Base-by-base conservation (phyloP, 1,140 invertebrate genomes). In the Wasmannia auropunctata region DNA sequence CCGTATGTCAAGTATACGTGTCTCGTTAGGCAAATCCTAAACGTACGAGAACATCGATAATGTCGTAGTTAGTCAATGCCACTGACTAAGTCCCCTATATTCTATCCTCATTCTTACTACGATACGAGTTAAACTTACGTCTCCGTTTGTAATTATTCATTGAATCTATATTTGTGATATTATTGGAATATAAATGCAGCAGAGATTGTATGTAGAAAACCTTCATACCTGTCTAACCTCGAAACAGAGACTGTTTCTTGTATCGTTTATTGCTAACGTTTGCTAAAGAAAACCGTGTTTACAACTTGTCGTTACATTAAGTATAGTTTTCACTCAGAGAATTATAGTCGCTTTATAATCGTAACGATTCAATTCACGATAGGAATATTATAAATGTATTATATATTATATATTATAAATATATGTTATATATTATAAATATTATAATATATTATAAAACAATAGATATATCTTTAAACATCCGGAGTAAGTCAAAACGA, bases 311-410 rank as follows among this genome's bases (percentile, higher is more conserved):
- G 65, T 83, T 81, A 81, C 37, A 58, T 58, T 72, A 72, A 72
- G 34, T 83, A 34, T 72, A 83, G 19, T 58, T 83, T 83, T 72
- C 67, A 83, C 60, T 60, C 25, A 72, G 51, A 72, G 14, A 72
- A 43, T 72, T 58, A 81, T 31, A 72, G 6, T 7, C 3, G 25
- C 6, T 3, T 6, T 46, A 16, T 22, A 16, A 46, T 16, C 43
- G 0, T 3, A 46, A 72, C 1, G 22, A 63, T 63, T 49, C 19
- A 63, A n/a, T 40, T 16, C 3, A 28, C 43, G 11, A 63, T 31
- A 46, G 3, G 25, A 37, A 49, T n/a, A n/a, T n/a, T n/a, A n/a
- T n/a, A n/a, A n/a, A n/a, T n/a, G n/a, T n/a, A n/a, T n/a, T n/a
- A n/a, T n/a, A n/a, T n/a, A n/a, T n/a, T n/a, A n/a, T n/a, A n/a